phyloP scores from a whole-genome alignment of 2,888 invertebrate genomes.

The Caenorhabditis macrosperma region DNA sequence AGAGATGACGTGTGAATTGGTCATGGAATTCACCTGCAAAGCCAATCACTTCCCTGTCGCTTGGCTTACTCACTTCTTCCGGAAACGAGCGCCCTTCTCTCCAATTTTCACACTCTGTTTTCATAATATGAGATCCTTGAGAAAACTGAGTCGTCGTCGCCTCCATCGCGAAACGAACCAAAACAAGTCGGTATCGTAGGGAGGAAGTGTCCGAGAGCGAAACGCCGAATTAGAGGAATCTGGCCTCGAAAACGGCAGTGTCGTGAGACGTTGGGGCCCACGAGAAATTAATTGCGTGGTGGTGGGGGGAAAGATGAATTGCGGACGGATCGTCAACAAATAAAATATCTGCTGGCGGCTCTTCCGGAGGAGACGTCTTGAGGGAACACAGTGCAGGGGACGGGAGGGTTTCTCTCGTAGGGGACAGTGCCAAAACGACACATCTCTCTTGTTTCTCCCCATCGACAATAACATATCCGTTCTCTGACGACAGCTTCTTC shows the following conservation, averaged over 20 bases:
- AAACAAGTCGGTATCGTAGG: not conserved
- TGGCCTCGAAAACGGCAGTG: not conserved
- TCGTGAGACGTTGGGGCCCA: not conserved
- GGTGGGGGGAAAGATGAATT: not conserved
- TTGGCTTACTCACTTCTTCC: too few relatives aligned
- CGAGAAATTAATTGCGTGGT: not conserved
- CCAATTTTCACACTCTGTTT: slow-evolving; percentile 8
- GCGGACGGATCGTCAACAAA: not conserved
- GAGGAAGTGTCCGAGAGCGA: too few relatives aligned
- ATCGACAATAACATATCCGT: slow-evolving; percentile 18
- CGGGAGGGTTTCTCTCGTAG: too few relatives aligned
- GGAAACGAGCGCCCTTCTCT: not conserved
- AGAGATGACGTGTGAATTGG: not conserved
- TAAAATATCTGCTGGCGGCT: not conserved
- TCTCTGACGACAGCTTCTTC: slow-evolving; percentile 4
- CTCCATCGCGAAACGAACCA: not conserved
- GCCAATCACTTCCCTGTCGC: not conserved
- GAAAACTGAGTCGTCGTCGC: not conserved
- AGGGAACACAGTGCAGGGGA: too few relatives aligned
- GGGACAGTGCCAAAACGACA: too few relatives aligned
- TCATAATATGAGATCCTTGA: slow-evolving; percentile 15
- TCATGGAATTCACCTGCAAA: not conserved
- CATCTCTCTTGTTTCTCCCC: not conserved
- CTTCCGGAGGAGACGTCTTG: slow-evolving; percentile 3
- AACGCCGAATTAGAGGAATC: slow-evolving; percentile 6